Evolutionary conservation across 1,140 invertebrate genomes (phyloP), one percentile per base, ranked within the genome.

Genomic region (Sitobion miscanthi): DNA sequence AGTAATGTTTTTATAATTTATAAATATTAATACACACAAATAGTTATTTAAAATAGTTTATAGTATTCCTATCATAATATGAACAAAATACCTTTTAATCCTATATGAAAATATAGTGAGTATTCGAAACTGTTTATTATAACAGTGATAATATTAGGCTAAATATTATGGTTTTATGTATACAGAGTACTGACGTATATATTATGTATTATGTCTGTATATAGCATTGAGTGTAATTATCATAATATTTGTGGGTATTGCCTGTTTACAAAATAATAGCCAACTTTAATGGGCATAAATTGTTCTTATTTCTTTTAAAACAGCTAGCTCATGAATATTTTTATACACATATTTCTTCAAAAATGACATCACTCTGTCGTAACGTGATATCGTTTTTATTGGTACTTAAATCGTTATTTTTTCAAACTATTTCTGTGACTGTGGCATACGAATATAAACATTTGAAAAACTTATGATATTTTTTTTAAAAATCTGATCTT

Each of bases 141-240:
- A 69, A 4, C 4, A 77, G 14, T 77, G 5, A n/a, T 77, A 77
- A 77, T n/a, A 30, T 69, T 69, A 77, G 30, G 62, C 30, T 77
- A 5, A 42, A 83, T 11, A 42, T 42, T 11, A 42, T 42, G 38
- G 82, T 21, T 23, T 83, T 83, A 30, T 47, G 23, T 45, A 45
- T 85, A 85, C 3, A 83, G 5, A 83, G 7, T 52, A 54, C 52
- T 42, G 1, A 42, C 42, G 42, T 42, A 17, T 2, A 49, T 87
- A 49, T 30, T 87, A 49, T 49, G 17, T 49, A 49, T 47, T 87
- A 25, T 49, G 11, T 35, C 2, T 88, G 30, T 8, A 35, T 87
- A 87, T 88, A 88, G 49, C 52, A 52, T 52, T 49, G 45, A 88
- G 30, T 49, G 47, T 52, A 88, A 49, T 49, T 87, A 87, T 87